Evolutionary conservation across 2,797 vertebrate species (phyloP), one percentile per base, ranked within the genome.

Genomic region (Danio kyathit): DNA sequence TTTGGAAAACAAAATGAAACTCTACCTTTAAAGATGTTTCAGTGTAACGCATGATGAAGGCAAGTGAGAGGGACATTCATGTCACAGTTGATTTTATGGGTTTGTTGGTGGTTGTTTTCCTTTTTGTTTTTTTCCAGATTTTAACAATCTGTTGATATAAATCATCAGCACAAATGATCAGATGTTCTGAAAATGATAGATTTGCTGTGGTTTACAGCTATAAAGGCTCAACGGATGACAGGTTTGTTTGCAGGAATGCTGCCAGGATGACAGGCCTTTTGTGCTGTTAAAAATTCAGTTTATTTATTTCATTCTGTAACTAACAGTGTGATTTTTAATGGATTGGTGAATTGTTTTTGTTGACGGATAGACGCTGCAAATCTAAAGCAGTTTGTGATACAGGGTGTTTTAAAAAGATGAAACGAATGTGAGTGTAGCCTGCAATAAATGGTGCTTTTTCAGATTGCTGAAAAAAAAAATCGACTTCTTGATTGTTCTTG

Each of bases 401-500:
- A 52, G 63, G 76, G 85, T 81, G 79, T 76, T 85, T 65, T 66
- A 60, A 72, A 46, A 74, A 74, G 70, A 69, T 59, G 13, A 70
- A 59, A 70, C 52, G 13, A 60, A 79, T 0, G 13, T 51, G 40
- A 63, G 38, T 78, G 19, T 74, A 81, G 89, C 90, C 91, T 92
- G 90, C 91, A 93, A 94, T 94, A 95, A 94, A 93, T 83, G 92
- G 92, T 94, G 93, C 90, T 94, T 83, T 80, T 91, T 92, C 90
- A 90, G 88, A 92, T 91, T 92, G 89, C 90, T 92, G 87, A 90
- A 91, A 69, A 72, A 69, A 72, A 91, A 49, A 76, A 72, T 63
- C 48, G 19, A 57, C 70, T 49, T 21, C 8, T 17, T 65, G 51
- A 43, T 60, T 41, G 19, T 71, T 8, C 71, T 52, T 79, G 51